Evolutionary conservation across 1,140 invertebrate species (phyloP).

Genomic region (Heterodera schachtii): DNA sequence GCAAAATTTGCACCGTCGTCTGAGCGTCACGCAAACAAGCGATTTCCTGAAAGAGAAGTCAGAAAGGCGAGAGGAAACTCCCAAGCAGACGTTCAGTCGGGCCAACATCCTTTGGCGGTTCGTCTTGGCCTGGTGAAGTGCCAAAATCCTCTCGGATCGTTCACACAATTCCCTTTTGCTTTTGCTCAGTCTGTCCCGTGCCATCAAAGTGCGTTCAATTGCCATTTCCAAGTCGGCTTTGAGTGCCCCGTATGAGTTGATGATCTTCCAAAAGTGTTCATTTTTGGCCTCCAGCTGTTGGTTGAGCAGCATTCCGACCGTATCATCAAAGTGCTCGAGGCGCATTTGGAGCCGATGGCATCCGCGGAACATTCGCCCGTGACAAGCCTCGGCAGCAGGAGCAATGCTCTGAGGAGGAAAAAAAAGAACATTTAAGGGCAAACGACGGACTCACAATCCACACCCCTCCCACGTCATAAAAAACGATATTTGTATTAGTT

Average conservation of each 20-base stretch:
- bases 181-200: constrained; percentile 55
- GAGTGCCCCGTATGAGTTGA: constrained; percentile 61
- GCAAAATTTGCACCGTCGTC: constrained; percentile 87
- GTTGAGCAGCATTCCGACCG: constrained; percentile 58
- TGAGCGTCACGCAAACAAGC: constrained; percentile 87
- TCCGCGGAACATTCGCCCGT: constrained; percentile 55
- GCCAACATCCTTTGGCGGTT: constrained; percentile 66
- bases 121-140: constrained; percentile 67
- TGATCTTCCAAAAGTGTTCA: constrained; percentile 62
- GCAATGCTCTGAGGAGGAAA: constrained; percentile 1
- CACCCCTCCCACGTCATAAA: no score
- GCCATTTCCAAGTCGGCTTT: constrained; percentile 51
- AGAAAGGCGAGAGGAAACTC: constrained; percentile 1
- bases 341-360: constrained; percentile 52
- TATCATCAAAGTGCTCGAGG: constrained; percentile 59
- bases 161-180: constrained; percentile 42
- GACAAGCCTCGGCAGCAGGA: constrained; percentile 39
- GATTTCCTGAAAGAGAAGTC: constrained; percentile 50
- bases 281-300: constrained; percentile 58
- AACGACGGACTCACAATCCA: no score
- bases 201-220: constrained; percentile 27
- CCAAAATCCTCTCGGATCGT: constrained; percentile 56
- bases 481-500: no score
- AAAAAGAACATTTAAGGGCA: not conserved
- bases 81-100: constrained; percentile 39